phyloP scores from a whole-genome alignment of 2,797 vertebrate species.

The Glyptemys insculpta region DNA sequence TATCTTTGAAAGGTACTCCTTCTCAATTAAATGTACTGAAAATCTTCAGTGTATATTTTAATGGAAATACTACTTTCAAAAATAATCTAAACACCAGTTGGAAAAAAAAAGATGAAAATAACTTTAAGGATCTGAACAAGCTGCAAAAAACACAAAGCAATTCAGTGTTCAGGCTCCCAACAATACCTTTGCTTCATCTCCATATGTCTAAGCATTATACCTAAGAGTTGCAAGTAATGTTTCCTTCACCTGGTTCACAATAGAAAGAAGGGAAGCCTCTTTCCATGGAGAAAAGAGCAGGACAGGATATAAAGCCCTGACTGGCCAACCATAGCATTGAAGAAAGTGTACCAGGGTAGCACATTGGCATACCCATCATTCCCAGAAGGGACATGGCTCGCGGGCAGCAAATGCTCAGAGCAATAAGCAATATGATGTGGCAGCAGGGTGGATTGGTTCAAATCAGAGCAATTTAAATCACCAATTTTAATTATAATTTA shows the following conservation, averaged over 20 bases:
- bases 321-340: background rate
- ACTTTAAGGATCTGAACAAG: background rate
- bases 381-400: background rate
- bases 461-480: background rate
- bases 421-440: constrained; percentile 2
- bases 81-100: background rate
- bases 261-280: background rate
- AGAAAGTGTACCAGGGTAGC: background rate
- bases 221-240: background rate
- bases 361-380: background rate
- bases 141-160: background rate
- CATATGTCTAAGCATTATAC: background rate
- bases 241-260: background rate
- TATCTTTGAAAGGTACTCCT: constrained; percentile 17
- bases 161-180: background rate
- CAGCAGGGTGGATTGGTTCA: background rate
- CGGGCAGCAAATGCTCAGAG: background rate
- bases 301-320: background rate
- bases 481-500: background rate
- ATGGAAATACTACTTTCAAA: background rate
- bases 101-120: background rate
- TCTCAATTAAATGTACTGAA: too few species aligned
- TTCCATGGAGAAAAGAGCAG: background rate
- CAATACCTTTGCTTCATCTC: background rate
- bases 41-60: background rate